Evolutionary conservation across 2,113 vertebrate species (phyloP).

Genomic region (Agapornis roseicollis): DNA sequence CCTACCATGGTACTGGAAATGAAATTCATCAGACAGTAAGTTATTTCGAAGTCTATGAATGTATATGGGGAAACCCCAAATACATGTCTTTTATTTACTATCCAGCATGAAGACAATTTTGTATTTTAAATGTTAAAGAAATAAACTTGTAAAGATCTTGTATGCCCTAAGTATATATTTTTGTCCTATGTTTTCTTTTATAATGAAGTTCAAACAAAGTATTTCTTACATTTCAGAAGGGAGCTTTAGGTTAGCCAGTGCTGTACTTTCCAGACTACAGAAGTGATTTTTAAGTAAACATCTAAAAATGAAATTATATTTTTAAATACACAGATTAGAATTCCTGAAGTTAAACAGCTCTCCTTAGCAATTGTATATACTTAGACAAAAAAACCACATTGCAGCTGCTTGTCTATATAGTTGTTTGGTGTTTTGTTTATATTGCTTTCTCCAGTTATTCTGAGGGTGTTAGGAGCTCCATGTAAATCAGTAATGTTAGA

Average conservation of each 20-base stretch:
- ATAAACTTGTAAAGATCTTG: conserved; percentile 44
- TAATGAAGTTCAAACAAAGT: neutral
- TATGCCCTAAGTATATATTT: conserved; percentile 1
- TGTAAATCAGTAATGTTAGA: neutral
- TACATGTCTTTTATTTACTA: neutral
- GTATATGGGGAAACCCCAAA: conserved; percentile 22
- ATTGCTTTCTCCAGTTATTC: neutral
- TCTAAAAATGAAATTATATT: neutral
- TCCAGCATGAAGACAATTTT: neutral
- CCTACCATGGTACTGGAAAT: conserved; percentile 60
- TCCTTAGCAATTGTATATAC: conserved; percentile 8
- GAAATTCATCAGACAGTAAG: neutral
- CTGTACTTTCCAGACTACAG: neutral
- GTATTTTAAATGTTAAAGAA: conserved; percentile 50
- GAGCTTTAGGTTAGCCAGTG: neutral
- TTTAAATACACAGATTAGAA: neutral
- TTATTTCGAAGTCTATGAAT: conserved; percentile 23
- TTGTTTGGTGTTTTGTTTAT: neutral
- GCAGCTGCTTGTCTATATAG: neutral
- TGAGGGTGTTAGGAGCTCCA: neutral
- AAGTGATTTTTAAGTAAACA: conserved; percentile 2
- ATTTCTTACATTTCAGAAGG: neutral
- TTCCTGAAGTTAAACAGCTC: neutral
- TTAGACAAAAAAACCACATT: neutral
- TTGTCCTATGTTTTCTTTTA: conserved; percentile 25